Evolutionary conservation across 2,113 vertebrate genomes (phyloP), one percentile per base, ranked within the genome.

Genomic region (Mobula hypostoma): DNA sequence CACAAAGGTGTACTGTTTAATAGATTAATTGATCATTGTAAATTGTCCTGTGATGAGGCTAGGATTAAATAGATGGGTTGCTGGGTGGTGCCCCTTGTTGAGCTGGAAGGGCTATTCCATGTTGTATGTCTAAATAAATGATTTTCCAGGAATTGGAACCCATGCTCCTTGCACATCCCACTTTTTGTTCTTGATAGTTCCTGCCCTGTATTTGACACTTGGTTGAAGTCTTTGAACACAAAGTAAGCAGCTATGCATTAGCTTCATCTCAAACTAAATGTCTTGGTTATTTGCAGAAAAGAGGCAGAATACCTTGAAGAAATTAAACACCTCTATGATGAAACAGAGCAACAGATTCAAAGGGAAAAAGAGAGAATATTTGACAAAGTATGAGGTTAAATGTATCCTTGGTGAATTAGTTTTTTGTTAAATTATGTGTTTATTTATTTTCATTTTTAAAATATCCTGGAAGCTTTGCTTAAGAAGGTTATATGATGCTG

Each of bases 281-380:
- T 95, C 9, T 76, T 12, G 91, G 15, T 77, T 74, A 58, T 94
- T 63, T 94, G 72, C 95, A 99, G 99, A 96, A 99, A 98, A 97
- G 97, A 97, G 74, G 96, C 97, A 36, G 97, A 97, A 27, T 98
- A 98, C 78, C 97, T 98, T 95, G 96, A 97, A 96, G 98, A 99
- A 96, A 98, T 98, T 94, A 97, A 98, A 78, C 96, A 96, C 58
- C 97, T 99, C 0, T 99, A 98, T 40, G 98, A 98, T 93, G 99
- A 99, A 97, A 99, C 99, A 98, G 98, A 99, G 91, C 98, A 98
- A 94, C 98, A 99, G 95, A 98, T 99, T 94, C 98, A 98, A 95
- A 97, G 94, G 2, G 98, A 99, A 95, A 98, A 98, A 94, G 98
- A 99, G 32, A 96, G 96, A 94, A 98, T 99, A 95, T 95, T 98